A percentile compares a stretch with the other conserved stretches of the same genome.
These are phyloP conservation scores for Ochotona princeps DNA, from an alignment of 2,113 vertebrate species.

Conservation along the genomic window DNA sequence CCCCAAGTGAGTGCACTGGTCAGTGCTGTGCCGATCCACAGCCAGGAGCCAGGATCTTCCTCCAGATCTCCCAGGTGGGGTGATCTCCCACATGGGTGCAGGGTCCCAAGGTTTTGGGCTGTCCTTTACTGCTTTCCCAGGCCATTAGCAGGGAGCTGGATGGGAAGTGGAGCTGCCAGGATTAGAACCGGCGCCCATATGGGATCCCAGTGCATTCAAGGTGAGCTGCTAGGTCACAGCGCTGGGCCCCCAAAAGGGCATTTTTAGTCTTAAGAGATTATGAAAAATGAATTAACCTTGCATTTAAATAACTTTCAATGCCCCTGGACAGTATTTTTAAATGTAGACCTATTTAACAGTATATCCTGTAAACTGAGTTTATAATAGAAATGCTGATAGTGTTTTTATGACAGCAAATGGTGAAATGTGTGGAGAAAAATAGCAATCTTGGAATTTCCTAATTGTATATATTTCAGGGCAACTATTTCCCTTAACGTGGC, in stretches of 20 bases:
- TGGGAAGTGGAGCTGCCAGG: no score
- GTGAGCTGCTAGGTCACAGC: no score
- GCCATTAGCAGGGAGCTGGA: no score
- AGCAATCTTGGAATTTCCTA: conserved; percentile 42
- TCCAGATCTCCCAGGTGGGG: no score
- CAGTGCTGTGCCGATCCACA: no score
- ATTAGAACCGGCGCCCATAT: no score
- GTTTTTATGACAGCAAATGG: conserved; percentile 29
- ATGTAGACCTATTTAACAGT: conserved; percentile 43
- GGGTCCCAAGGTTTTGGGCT: no score
- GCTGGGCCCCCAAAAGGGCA: neutral
- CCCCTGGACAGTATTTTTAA: neutral
- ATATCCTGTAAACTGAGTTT: neutral
- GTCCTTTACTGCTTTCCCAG: no score
- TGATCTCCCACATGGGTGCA: no score
- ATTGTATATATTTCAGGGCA: neutral
- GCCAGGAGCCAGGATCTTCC: no score
- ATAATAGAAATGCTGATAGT: conserved; percentile 36
- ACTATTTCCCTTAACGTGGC: conserved; percentile 43
- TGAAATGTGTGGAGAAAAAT: conserved; percentile 39
- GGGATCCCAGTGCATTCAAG: no score
- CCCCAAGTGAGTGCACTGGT: no score
- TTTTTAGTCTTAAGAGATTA: neutral
- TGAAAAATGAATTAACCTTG: neutral
- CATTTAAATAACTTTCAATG: conserved; percentile 12